A percentile compares a stretch with the other conserved stretches of the same genome.
phyloP scores from a whole-genome alignment of 2,888 invertebrate species.

The Drosophila limbata region DNA sequence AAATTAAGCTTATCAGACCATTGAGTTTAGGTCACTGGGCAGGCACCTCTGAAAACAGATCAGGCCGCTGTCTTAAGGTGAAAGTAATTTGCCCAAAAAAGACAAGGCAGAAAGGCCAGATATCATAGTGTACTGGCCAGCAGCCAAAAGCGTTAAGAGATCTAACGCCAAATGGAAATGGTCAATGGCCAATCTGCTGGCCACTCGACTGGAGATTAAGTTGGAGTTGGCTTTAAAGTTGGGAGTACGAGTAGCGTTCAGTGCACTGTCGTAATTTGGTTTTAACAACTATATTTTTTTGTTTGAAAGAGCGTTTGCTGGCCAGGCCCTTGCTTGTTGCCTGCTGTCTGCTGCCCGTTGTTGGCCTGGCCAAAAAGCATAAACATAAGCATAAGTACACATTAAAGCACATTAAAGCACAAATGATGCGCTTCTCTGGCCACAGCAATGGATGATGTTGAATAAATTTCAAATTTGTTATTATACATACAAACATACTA shows the following conservation, averaged over 20 bases:
- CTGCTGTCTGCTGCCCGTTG: neutral
- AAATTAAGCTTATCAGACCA: conserved; percentile 77
- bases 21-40: conserved; percentile 81
- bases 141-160: conserved; percentile 13
- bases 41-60: conserved; percentile 35
- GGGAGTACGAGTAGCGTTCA: conserved; percentile 49
- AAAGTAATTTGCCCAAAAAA: conserved; percentile 69
- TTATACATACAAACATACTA: conserved; percentile 38
- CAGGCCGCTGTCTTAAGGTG: conserved; percentile 56
- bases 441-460: conserved; percentile 71
- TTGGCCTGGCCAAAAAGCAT: conserved; percentile 33
- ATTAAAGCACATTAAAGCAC: conserved; percentile 78
- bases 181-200: conserved; percentile 28
- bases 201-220: conserved; percentile 50
- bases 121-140: conserved; percentile 1
- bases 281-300: conserved; percentile 67
- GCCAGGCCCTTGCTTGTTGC: conserved; percentile 56
- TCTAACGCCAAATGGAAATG: conserved; percentile 21
- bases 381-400: conserved; percentile 72
- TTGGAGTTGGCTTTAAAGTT: conserved; percentile 9
- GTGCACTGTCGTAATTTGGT: conserved; percentile 75
- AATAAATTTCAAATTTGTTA: conserved; percentile 80
- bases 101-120: neutral
- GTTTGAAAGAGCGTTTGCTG: conserved; percentile 62
- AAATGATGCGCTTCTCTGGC: conserved; percentile 79